A percentile compares a stretch with the other conserved stretches of the same genome.
Evolutionary conservation across 2,797 vertebrate genomes (phyloP).

Genomic region (Podargus strigoides): DNA sequence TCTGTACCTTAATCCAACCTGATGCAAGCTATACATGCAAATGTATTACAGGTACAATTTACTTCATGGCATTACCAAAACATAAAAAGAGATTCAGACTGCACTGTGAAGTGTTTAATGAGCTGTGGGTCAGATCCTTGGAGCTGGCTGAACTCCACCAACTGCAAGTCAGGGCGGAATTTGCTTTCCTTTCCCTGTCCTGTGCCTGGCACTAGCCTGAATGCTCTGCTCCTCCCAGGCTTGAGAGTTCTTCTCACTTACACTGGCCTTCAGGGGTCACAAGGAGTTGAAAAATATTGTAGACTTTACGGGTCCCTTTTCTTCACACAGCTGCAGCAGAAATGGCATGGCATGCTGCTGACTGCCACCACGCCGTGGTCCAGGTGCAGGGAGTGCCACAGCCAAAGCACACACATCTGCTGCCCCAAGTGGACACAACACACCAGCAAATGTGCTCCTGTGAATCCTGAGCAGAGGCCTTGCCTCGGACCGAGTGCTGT

Average conservation of each 20-base stretch:
- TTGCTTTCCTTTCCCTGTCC: neutral
- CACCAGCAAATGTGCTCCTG: neutral
- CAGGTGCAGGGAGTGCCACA: neutral
- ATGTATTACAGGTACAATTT: constrained; percentile 44
- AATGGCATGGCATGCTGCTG: neutral
- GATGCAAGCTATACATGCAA: constrained; percentile 32
- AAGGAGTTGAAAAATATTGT: neutral
- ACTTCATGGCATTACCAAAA: neutral
- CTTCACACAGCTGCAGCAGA: neutral
- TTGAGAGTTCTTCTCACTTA: neutral
- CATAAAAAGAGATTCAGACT: neutral
- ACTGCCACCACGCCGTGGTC: rapidly evolving
- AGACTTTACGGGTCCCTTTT: neutral
- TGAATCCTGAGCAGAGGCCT: neutral
- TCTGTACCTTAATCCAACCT: constrained; percentile 49
- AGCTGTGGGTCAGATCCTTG: neutral
- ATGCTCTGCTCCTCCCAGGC: neutral
- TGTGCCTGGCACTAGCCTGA: neutral
- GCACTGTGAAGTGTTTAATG: constrained; percentile 6
- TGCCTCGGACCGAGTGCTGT: rapidly evolving
- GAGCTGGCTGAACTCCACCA: neutral
- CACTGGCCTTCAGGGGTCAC: neutral
- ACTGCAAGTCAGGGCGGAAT: neutral
- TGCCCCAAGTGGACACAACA: neutral
- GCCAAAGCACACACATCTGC: neutral